Conservation (phyloP, 2,113 vertebrate genomes). For the Macquaria australasica region DNA sequence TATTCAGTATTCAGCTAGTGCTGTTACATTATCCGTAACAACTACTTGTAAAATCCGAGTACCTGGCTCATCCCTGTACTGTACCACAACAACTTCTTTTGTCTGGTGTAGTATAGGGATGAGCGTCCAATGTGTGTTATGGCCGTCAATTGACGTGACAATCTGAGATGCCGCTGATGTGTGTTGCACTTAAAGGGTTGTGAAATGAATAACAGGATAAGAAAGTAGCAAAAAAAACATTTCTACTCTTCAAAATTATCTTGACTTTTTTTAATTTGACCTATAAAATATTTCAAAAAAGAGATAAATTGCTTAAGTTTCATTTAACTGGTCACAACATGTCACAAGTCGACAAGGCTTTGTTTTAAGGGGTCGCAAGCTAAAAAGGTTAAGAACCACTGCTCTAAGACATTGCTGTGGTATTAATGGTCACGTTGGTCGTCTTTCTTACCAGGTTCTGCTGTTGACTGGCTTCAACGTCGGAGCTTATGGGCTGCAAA, state of each 20-base stretch:
- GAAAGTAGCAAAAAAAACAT: neutral
- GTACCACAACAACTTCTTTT: neutral
- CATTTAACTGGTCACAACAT: neutral
- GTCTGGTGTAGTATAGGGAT: neutral
- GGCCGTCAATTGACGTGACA: neutral
- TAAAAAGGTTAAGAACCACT: constrained; percentile 11
- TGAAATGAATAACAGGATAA: neutral
- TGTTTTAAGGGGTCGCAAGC: neutral
- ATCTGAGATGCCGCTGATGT: neutral
- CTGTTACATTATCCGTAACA: neutral
- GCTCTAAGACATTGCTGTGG: neutral
- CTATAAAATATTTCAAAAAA: neutral
- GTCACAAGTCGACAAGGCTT: neutral
- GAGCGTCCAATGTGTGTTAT: neutral
- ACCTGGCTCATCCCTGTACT: neutral
- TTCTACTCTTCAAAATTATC: neutral
- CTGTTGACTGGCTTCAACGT: constrained; percentile 87
- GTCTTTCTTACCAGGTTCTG: constrained; percentile 90
- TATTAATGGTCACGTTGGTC: neutral
- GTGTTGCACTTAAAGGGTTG: neutral
- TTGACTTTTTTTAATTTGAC: neutral
- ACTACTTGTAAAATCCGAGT: neutral
- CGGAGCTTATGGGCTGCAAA: constrained; percentile 83
- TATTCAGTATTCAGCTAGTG: neutral
- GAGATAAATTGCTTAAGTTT: neutral